Conservation (phyloP, 2,797 vertebrate species). For the Tokudaia muenninki region DNA sequence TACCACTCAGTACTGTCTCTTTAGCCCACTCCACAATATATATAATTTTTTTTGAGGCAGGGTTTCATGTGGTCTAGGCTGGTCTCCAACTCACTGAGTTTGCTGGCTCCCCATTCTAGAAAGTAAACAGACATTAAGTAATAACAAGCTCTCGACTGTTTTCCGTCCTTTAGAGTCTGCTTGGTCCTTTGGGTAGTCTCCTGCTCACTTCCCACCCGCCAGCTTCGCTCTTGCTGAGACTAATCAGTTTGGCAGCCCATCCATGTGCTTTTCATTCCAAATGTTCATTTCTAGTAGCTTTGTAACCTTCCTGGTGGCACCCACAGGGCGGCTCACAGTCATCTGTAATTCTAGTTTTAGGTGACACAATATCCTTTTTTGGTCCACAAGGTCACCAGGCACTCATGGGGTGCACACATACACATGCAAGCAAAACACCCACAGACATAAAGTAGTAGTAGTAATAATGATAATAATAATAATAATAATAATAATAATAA, state of each 20-base stretch:
- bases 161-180: not conserved
- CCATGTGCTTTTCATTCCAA: not conserved
- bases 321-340: not conserved
- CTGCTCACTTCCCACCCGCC: not conserved
- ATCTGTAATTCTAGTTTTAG: not conserved
- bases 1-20: not conserved
- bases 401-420: not conserved
- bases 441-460: not conserved
- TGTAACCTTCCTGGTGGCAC: not conserved
- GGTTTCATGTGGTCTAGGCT: not conserved
- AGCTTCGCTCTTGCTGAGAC: slow-evolving; percentile 20
- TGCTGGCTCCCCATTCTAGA: slow-evolving; percentile 23
- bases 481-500: not conserved
- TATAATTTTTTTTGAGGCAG: not conserved
- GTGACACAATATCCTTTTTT: not conserved
- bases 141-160: not conserved
- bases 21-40: not conserved
- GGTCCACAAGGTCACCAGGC: not conserved
- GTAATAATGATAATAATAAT: not conserved
- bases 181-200: slow-evolving; percentile 9
- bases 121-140: not conserved
- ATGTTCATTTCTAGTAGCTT: slow-evolving; percentile 53
- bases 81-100: not conserved
- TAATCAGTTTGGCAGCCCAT: slow-evolving; percentile 15
- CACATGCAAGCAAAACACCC: not conserved